Evolutionary conservation across 37 sponge, comb jelly and placozoan species (phyloP), one percentile per base, ranked within the genome.

Genomic region (Agelas oroides): DNA sequence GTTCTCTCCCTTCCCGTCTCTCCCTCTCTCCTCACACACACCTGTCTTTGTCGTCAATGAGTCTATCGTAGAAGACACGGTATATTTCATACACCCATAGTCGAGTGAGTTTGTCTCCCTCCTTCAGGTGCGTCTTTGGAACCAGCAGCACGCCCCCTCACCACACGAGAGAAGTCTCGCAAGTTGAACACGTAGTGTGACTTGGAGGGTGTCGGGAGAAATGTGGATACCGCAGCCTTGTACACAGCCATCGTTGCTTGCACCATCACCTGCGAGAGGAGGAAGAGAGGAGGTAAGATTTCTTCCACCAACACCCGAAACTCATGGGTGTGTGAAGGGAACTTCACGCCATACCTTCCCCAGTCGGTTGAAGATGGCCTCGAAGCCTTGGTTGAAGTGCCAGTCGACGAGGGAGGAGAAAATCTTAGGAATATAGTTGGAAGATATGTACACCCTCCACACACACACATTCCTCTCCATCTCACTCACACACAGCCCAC

Each of bases 171-270:
- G 76, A 98, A 98, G 75, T 98, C 99, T 40, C 99, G 86, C 61
- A 98, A 82, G 73, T 98, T 98, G 87, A 98, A 98, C 40, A 98
- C 89, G 69, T 98, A 98, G 80, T 98, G 99, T 19, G 99, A 98
- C 76, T 98, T 98, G 71, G 95, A 86, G 30, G 99, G 99, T 52
- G 96, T 98, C 52, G 99, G 99, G 1, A 98, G 90, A 83, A 98
- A 98, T 23, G 80, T 94, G 67, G 65, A 52, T 17, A 98, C 88
- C 21, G 95, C 92, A 30, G 87, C 88, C 37, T 96, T 94, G 80
- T 96, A 98, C 65, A 98, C 89, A 19, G 66, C 73, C 89, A 96
- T 87, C 21, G 99, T 98, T 19, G 99, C 96, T 73, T 85, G 95
- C 0, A 98, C 91, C 84, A 96, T 86, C 46, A 94, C 61, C 95